Base-by-base conservation (phyloP, 2,888 invertebrate genomes). In the Notodonta ziczac region DNA sequence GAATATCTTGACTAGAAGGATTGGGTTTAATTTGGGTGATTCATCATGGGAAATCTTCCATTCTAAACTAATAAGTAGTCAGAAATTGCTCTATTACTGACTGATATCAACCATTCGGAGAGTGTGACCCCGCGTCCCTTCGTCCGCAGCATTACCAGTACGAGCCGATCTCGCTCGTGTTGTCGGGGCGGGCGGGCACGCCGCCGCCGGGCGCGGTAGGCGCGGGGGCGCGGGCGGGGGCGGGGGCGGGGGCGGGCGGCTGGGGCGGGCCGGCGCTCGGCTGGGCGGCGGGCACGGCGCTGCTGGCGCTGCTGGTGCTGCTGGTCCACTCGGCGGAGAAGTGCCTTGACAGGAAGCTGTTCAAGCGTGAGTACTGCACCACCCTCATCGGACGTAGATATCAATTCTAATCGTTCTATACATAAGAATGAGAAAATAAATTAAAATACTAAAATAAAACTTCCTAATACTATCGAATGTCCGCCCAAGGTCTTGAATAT, bases 301-400 rank as follows among this genome's bases (percentile, higher is more conserved):
- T 89, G 61, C 76, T 90, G 58, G 81, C 82, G 8, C 76, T 82
- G 16, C 73, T 88, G 9, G 73, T 87, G 56, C 67, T 89, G 24
- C 65, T 89, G 9, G 82, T 86, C 50, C 67, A 85, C 0, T 79
- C 78, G n/a, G 76, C 84, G 0, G 89, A 88, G 72, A 80, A 78
- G 59, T 87, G 85, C 60, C 71, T 87, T 61, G 79, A 85, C 55
- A 73, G 68, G 65, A 77, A 70, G 44, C 64, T 85, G 24, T 76
- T 83, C 53, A 77, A 77, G 62, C 67, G 88, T 88, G 8, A 78
- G 83, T 74, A 5, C 16, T 48, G 4, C 12, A 48, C 48, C 48
- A 5, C 5, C 48, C n/a, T 6, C n/a, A 42, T 42, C 10, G 42
- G 6, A 42, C 8, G 42, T n/a, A n/a, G n/a, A n/a, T n/a, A n/a